Percentiles rank a stretch among this genome's conserved stretches.
Conservation (phyloP, 92 coral and sea anemone genomes). For the Virgularia gustaviana region DNA sequence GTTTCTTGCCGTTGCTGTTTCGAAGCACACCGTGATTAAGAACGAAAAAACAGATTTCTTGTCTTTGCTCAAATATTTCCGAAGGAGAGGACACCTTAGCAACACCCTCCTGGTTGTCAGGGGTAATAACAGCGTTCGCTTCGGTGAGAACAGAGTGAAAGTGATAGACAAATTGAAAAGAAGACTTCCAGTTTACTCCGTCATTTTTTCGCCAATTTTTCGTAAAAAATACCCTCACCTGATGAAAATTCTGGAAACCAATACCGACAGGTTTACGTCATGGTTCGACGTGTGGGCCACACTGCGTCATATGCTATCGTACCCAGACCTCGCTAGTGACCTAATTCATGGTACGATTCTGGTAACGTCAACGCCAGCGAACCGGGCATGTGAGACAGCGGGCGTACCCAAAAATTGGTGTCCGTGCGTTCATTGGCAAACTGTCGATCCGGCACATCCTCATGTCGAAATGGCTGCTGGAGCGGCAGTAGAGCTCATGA, state of each 20-base stretch:
- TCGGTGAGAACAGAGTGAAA: conserved; percentile 46
- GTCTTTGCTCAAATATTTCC: conserved; percentile 38
- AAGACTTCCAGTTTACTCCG: conserved; percentile 69
- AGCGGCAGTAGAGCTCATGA: conserved; percentile 57
- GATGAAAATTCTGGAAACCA: conserved; percentile 48
- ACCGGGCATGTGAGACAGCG: conserved; percentile 64
- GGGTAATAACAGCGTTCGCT: conserved; percentile 78
- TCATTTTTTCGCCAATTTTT: conserved; percentile 70
- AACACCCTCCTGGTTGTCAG: conserved; percentile 60
- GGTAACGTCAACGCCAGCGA: conserved; percentile 51
- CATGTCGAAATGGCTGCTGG: conserved; percentile 49
- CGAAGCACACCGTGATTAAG: conserved; percentile 57
- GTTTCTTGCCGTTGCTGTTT: conserved; percentile 46
- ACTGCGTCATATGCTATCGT: conserved; percentile 66
- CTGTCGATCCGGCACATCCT: conserved; percentile 50
- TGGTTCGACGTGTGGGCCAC: conserved; percentile 88
- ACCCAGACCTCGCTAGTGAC: conserved; percentile 64
- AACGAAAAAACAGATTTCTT: conserved; percentile 56
- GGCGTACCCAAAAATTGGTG: conserved; percentile 87
- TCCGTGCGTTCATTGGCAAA: conserved; percentile 79
- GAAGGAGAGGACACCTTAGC: conserved; percentile 46
- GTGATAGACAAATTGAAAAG: conserved; percentile 81
- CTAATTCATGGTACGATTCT: conserved; percentile 66
- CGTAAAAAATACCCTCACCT: conserved; percentile 50
- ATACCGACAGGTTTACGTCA: conserved; percentile 69